Evolutionary conservation across 2,113 vertebrate genomes (phyloP).

Genomic region (Garra rufa): DNA sequence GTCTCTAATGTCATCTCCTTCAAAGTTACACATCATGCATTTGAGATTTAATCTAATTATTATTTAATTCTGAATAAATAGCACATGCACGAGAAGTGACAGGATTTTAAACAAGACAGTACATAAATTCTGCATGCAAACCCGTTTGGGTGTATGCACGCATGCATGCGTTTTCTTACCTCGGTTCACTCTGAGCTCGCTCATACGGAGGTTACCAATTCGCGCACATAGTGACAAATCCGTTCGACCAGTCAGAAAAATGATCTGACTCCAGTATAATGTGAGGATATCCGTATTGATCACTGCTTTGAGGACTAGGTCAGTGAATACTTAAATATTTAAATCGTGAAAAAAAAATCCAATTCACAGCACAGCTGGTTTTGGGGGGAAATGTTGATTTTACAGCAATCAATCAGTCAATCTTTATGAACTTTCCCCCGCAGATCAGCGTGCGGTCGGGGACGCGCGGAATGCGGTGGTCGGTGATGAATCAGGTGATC

Average conservation of each 20-base stretch:
- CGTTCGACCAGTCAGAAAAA: slow-evolving; percentile 50
- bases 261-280: slow-evolving; percentile 51
- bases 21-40: slow-evolving; percentile 56
- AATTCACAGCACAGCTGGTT: slow-evolving; percentile 60
- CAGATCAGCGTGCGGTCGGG: slow-evolving; percentile 56
- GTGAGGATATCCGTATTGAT: slow-evolving; percentile 63
- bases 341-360: slow-evolving; percentile 44
- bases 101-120: slow-evolving; percentile 6
- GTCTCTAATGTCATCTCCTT: slow-evolving; percentile 48
- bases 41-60: neutral
- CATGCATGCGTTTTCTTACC: slow-evolving; percentile 38
- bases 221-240: slow-evolving; percentile 37
- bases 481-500: slow-evolving; percentile 70
- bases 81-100: neutral
- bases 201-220: slow-evolving; percentile 13
- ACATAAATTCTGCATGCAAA: slow-evolving; percentile 29
- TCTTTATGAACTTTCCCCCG: slow-evolving; percentile 71
- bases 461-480: slow-evolving; percentile 71
- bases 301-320: slow-evolving; percentile 49
- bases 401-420: slow-evolving; percentile 61
- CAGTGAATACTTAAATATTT: slow-evolving; percentile 44
- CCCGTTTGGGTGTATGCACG: slow-evolving; percentile 37
- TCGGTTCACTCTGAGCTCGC: neutral
- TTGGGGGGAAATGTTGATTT: slow-evolving; percentile 56
- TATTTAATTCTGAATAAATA: neutral